Evolutionary conservation across 1,140 invertebrate genomes (phyloP).

Genomic region (Coptotermes formosanus): DNA sequence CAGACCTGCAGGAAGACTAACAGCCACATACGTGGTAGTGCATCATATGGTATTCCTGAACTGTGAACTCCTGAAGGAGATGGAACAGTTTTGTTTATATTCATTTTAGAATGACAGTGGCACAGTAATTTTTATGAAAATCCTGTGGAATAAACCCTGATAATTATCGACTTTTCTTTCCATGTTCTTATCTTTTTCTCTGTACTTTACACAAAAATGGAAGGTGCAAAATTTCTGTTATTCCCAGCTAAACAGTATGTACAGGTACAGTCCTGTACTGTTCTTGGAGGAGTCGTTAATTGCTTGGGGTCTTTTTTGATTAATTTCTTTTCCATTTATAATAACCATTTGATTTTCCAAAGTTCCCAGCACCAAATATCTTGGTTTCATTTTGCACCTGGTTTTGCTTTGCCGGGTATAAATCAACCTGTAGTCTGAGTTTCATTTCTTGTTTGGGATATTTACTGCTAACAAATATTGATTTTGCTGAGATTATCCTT

Average conservation of each 20-base stretch:
- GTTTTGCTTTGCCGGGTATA: not conserved
- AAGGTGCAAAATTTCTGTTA: not conserved
- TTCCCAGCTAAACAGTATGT: not conserved
- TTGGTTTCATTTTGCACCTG: not conserved
- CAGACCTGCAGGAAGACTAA: not conserved
- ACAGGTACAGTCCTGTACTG: not conserved
- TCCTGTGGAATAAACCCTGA: conserved; percentile 31
- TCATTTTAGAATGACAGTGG: not conserved
- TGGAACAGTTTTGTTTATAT: not conserved
- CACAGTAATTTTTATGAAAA: conserved; percentile 19
- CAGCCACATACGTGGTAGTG: not conserved
- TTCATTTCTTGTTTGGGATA: not conserved
- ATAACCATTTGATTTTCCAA: not conserved
- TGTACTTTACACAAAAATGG: not conserved
- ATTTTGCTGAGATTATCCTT: not conserved
- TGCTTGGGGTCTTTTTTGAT: not conserved
- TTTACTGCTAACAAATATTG: not conserved
- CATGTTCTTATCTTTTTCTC: not conserved
- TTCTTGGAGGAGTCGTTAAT: not conserved
- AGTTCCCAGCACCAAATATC: not conserved
- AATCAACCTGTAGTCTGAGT: not conserved
- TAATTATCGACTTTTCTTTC: not conserved
- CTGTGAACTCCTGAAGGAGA: not conserved
- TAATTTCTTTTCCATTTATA: not conserved
- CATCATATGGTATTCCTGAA: not conserved